Evolutionary conservation across 1,140 invertebrate genomes (phyloP), one percentile per base, ranked within the genome.

Genomic region (Polypedilum pembai): DNA sequence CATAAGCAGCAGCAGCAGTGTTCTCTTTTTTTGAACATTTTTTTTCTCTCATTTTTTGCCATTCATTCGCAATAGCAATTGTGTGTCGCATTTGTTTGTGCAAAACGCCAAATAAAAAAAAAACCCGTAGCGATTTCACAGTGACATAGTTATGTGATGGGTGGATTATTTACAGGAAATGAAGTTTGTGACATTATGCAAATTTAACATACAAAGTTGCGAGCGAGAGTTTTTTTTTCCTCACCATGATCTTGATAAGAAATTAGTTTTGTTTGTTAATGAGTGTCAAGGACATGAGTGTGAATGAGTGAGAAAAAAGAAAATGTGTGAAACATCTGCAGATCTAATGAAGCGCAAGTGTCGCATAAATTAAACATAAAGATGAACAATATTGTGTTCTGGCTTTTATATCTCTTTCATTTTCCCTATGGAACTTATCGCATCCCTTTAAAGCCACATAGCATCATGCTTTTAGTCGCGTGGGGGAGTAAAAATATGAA

Each of bases 201-300:
- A 56, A 56, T 56, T 56, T 56, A 12, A 56, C 24, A 56, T 56
- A 56, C 4, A n/a, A 56, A n/a, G 45, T n/a, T n/a, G 4, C 45
- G n/a, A 56, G 45, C 45, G 24, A 33, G 24, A n/a, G n/a, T n/a
- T 33, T 33, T 33, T 33, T 33, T 33, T 5, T 33, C 24, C 5
- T 33, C 41, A 45, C 8, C 8, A 3, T 10, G 41, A 56, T 56
- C 8, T 4, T 12, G 45, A 56, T 56, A 56, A 56, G 45, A 56
- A 56, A 56, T 56, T 56, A 56, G 45, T 56, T 56, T 56, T n/a
- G 45, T n/a, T 56, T n/a, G 12, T 56, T n/a, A 56, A 56, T 56
- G 45, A 56, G 45, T 56, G 45, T 56, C 45, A 56, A 56, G 45
- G 45, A 56, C 12, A 56, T 56, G 12, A 33, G 5, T n/a, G 5